Conservation (phyloP, 2,113 vertebrate genomes). For the Urocolius indicus region DNA sequence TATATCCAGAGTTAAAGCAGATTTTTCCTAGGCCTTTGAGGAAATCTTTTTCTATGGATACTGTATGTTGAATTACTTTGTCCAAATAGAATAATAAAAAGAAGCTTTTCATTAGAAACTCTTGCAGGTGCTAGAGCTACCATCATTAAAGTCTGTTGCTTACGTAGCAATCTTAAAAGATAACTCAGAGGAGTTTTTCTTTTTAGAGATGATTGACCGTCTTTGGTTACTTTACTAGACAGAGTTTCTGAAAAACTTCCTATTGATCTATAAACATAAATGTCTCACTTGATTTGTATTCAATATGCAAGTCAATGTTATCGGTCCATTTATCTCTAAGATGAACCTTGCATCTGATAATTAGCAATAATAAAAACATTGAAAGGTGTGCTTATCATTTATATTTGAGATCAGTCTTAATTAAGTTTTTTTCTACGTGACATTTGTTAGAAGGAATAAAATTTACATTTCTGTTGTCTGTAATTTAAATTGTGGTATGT, state of each 20-base stretch:
- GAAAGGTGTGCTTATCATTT: background rate
- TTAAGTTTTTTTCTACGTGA: background rate
- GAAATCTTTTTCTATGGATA: background rate
- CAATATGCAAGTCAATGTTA: background rate
- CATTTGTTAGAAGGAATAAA: background rate
- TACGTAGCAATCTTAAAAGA: background rate
- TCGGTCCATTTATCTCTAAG: background rate
- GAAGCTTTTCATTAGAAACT: background rate
- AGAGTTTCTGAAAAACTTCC: background rate
- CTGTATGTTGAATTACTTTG: background rate
- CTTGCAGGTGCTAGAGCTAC: background rate
- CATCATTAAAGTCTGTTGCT: background rate
- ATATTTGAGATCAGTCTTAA: background rate
- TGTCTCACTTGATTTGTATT: background rate
- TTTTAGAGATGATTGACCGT: background rate
- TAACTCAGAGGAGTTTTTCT: background rate
- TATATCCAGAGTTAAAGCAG: background rate
- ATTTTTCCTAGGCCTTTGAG: background rate
- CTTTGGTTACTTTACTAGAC: background rate
- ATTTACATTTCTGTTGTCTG: background rate
- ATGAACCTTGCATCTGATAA: background rate
- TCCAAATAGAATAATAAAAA: background rate
- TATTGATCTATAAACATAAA: background rate
- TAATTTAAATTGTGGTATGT: background rate
- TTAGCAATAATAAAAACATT: background rate